Base-by-base conservation (phyloP, 1,140 invertebrate genomes). In the Atopsyche davidsoni region DNA sequence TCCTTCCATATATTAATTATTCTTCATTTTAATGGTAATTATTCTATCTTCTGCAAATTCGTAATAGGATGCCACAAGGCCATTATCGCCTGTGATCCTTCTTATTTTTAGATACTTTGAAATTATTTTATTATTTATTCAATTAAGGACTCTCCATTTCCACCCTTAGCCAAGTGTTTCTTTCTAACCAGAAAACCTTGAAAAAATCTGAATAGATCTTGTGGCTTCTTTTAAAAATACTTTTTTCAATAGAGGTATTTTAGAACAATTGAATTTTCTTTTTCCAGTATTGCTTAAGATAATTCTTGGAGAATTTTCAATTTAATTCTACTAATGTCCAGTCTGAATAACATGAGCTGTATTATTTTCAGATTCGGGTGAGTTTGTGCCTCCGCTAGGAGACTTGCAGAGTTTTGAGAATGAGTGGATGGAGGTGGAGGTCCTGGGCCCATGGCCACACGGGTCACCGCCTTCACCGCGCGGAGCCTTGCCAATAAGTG, bases 401-500 rank as follows among this genome's bases (percentile, higher is more conserved):
- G 86, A 90, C 62, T 64, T 87, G 7, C 79, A 84, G 64, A 83
- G 80, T 57, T 92, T 92, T 65, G 85, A 90, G 61, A 89, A 90
- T 61, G 89, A 92, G 62, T 94, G 88, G 87, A 79, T 92, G 59
- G 89, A 93, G 69, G 83, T 93, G 1, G 87, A 89, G 67, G 78
- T 91, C 6, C 72, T 79, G 51, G 73, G 79, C 1, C 76, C 82
- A 0, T 67, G 78, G 45, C 78, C 79, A 6, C 82, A 80, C 64
- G 18, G 23, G 11, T 40, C 6, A 4, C 36, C 34, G 9, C 13
- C 28, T 10, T 36, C 31, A 2, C 43, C 45, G 9, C 47, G 51
- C 18, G 10, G 22, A 3, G 75, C 79, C 6, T 65, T 77, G 43
- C 57, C 69, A 1, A 55, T 55, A 0, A 19, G 69, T 68, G 28